Conservation (phyloP, 2,797 vertebrate genomes). For the Liparis tanakae region DNA sequence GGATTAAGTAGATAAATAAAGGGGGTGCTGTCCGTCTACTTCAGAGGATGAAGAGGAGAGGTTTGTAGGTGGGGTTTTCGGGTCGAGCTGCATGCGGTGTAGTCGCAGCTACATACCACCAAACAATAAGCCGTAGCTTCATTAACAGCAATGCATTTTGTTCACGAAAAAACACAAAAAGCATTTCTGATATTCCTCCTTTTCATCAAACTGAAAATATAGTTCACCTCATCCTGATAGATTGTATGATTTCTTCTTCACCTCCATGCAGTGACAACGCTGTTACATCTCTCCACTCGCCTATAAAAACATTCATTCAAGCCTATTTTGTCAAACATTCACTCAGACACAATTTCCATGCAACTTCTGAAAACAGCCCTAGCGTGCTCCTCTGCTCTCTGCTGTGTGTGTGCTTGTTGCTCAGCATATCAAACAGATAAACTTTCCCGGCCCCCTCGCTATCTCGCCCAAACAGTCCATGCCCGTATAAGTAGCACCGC, state of each 20-base stretch:
- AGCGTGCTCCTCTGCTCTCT: conserved; percentile 43
- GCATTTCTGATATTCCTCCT: conserved; percentile 5
- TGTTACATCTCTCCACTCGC: conserved; percentile 51
- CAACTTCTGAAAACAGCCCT: conserved; percentile 57
- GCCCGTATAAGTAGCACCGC: conserved; percentile 73
- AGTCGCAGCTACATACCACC: conserved; percentile 50
- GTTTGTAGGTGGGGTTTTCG: conserved; percentile 77
- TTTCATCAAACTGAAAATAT: conserved; percentile 48
- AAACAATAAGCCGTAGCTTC: conserved; percentile 41
- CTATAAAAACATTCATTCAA: conserved; percentile 53
- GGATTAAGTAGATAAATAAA: conserved; percentile 22
- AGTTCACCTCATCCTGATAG: conserved; percentile 55
- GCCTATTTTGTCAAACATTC: conserved; percentile 48
- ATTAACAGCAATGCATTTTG: conserved; percentile 46
- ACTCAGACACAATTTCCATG: conserved; percentile 31
- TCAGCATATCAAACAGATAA: conserved; percentile 71
- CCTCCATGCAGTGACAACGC: conserved; percentile 44
- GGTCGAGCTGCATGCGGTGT: conserved; percentile 77
- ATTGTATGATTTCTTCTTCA: conserved; percentile 61
- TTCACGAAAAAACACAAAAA: conserved; percentile 22
- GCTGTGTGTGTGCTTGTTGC: conserved; percentile 68
- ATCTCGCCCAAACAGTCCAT: conserved; percentile 78
- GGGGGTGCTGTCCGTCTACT: conserved; percentile 52
- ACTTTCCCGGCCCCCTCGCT: conserved; percentile 54
- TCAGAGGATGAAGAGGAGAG: conserved; percentile 74